These are phyloP conservation scores for Dipus sagitta DNA, from an alignment of 2,797 vertebrate species.

Conservation along the genomic window DNA sequence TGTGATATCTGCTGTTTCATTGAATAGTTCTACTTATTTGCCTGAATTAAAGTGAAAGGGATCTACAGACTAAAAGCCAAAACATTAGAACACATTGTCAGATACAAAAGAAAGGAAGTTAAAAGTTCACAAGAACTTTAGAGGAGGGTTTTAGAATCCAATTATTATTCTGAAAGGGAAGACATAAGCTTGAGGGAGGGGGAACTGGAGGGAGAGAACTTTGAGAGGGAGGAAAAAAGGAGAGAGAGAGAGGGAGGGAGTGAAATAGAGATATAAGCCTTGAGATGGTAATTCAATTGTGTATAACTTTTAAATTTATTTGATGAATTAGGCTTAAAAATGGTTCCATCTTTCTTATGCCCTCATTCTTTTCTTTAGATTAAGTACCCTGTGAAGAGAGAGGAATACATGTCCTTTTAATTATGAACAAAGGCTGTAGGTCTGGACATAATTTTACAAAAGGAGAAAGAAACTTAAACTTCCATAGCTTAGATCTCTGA, in stretches of 20 bases:
- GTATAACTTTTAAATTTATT: background rate
- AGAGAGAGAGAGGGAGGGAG: too few species aligned
- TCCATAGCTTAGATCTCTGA: background rate
- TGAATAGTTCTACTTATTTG: background rate
- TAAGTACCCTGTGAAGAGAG: background rate
- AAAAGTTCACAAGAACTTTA: background rate
- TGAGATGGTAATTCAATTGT: background rate
- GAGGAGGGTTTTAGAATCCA: background rate
- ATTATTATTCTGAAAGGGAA: background rate
- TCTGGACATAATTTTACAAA: background rate
- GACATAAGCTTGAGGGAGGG: background rate
- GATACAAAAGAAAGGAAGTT: slow-evolving; percentile 9
- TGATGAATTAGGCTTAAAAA: slow-evolving; percentile 1
- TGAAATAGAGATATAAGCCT: background rate
- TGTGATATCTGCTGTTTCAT: background rate
- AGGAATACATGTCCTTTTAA: background rate
- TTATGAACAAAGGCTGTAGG: background rate
- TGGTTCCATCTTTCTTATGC: background rate
- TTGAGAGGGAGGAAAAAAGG: too few species aligned
- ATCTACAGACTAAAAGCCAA: background rate
- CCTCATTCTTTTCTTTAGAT: background rate
- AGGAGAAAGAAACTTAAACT: background rate
- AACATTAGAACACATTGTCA: background rate
- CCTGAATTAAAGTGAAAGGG: background rate
- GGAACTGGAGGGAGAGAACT: too few species aligned